Percentiles rank a stretch among this genome's conserved stretches.
Evolutionary conservation across 2,888 invertebrate species (phyloP).

Genomic region (Caenorhabditis sp.): DNA sequence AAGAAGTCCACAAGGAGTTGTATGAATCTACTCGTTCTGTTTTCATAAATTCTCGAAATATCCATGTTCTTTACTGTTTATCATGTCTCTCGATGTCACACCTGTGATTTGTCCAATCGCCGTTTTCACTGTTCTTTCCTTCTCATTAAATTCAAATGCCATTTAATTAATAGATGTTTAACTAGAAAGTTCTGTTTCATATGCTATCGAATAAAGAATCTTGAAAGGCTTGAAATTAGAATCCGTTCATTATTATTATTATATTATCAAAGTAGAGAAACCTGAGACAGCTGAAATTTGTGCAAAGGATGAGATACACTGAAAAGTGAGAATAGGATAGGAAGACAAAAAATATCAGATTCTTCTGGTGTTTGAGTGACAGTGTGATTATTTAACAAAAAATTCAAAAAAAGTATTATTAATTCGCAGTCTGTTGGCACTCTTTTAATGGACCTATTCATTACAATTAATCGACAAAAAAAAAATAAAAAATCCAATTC

Average conservation of each 20-base stretch:
- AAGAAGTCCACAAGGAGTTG: slow-evolving; percentile 15
- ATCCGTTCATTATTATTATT: slow-evolving; percentile 13
- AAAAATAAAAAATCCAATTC: no score
- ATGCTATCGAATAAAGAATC: slow-evolving; percentile 6
- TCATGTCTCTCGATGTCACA: slow-evolving; percentile 4
- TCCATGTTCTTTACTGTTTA: slow-evolving; percentile 1
- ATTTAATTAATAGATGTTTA: neutral
- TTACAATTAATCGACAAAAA: no score
- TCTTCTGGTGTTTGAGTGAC: no score
- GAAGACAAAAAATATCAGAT: slow-evolving; percentile 11
- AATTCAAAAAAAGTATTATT: no score
- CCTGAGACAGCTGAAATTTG: slow-evolving; percentile 40
- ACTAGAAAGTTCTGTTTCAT: slow-evolving; percentile 3
- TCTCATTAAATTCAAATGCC: neutral
- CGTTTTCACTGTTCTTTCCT: neutral
- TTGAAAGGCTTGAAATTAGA: neutral
- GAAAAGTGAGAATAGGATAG: slow-evolving; percentile 28
- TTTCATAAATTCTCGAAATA: neutral
- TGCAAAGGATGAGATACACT: slow-evolving; percentile 60
- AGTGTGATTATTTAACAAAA: no score
- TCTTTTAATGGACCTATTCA: no score
- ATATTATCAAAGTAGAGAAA: slow-evolving; percentile 18
- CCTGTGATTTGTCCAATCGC: neutral
- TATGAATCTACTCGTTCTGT: neutral
- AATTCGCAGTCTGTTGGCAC: no score